phyloP scores from a whole-genome alignment of 2,797 vertebrate genomes.

The Vespertilio murinus region DNA sequence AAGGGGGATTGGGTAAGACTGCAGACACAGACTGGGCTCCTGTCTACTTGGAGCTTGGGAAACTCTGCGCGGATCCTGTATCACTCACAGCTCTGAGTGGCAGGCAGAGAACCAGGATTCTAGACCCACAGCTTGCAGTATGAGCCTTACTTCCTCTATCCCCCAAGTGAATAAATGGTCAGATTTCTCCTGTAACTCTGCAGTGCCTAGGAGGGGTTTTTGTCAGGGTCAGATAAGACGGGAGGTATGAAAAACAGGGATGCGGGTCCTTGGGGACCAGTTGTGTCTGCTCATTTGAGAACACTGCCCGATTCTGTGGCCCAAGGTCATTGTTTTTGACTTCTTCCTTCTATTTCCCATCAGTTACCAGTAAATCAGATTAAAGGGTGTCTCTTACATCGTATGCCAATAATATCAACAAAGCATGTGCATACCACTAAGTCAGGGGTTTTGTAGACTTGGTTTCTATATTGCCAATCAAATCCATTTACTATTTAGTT shows the following conservation, averaged over 20 bases:
- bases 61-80: neutral
- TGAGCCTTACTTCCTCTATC: neutral
- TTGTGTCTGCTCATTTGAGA: neutral
- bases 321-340: neutral
- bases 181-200: neutral
- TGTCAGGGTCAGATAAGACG: neutral
- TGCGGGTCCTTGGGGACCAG: neutral
- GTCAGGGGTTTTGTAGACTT: neutral
- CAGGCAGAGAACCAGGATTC: neutral
- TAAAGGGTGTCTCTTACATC: neutral
- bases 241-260: neutral
- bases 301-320: neutral
- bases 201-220: neutral
- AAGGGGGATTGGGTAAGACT: neutral
- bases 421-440: neutral
- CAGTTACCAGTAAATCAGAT: neutral
- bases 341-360: slow-evolving; percentile 5
- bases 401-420: neutral
- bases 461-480: neutral
- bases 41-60: neutral
- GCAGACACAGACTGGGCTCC: neutral
- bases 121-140: neutral
- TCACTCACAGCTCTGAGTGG: neutral
- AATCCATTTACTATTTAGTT: neutral
- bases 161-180: neutral